A percentile compares a stretch with the other conserved stretches of the same genome.
Conservation (phyloP, 2,113 vertebrate genomes). For the Aptenodytes patagonicus region DNA sequence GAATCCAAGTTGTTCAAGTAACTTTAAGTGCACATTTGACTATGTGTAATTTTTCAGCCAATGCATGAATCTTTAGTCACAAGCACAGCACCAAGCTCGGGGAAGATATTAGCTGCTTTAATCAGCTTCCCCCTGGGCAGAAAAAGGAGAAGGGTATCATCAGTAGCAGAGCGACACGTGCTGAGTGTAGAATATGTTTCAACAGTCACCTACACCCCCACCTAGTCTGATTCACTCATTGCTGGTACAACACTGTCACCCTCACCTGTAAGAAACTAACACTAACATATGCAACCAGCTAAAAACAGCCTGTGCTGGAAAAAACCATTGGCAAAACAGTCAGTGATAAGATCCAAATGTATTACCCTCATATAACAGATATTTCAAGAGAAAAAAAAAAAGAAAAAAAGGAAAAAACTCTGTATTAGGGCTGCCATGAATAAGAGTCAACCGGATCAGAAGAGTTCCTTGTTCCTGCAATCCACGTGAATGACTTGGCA, state of each 20-base stretch:
- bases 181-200: not conserved
- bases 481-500: not conserved
- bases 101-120: not conserved
- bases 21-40: not conserved
- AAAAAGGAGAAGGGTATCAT: not conserved
- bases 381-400: not conserved
- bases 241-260: not conserved
- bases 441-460: not conserved
- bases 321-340: not conserved
- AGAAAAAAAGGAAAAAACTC: no score
- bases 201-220: not conserved
- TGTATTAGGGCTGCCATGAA: not conserved
- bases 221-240: not conserved
- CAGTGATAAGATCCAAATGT: not conserved
- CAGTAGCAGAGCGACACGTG: not conserved
- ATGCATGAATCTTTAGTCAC: not conserved
- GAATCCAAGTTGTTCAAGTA: not conserved
- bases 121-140: not conserved
- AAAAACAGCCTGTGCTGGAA: not conserved
- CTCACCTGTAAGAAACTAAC: conserved; percentile 11
- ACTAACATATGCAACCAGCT: not conserved
- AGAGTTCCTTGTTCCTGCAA: not conserved
- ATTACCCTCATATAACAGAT: not conserved
- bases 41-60: not conserved
- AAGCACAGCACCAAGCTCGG: not conserved